Percentiles rank a stretch among this genome's conserved stretches.
Evolutionary conservation across 2,888 invertebrate genomes (phyloP).

Genomic region (Ectropis crepuscularia): DNA sequence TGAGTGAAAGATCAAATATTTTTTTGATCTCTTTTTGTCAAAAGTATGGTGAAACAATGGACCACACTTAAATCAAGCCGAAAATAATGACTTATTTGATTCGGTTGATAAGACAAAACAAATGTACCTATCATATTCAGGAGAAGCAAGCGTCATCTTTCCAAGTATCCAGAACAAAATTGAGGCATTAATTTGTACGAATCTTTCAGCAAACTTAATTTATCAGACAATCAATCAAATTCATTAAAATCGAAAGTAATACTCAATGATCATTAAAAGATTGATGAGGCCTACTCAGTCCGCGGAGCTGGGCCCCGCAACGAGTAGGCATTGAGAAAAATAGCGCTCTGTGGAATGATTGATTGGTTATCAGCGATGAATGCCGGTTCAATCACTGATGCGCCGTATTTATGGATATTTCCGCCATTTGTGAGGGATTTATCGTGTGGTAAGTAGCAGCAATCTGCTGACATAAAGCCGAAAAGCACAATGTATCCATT

Average conservation of each 20-base stretch:
- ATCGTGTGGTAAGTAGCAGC: neutral
- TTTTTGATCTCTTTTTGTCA: too few species aligned
- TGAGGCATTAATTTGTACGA: too few species aligned
- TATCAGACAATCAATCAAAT: slow-evolving; percentile 10
- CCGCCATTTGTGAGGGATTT: neutral
- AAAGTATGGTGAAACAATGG: too few species aligned
- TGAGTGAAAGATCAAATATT: too few species aligned
- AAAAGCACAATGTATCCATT: neutral
- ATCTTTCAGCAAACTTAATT: too few species aligned
- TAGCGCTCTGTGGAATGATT: slow-evolving; percentile 24
- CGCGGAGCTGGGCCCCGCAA: slow-evolving; percentile 9
- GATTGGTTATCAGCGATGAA: slow-evolving; percentile 29
- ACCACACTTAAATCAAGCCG: too few species aligned
- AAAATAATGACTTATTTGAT: too few species aligned
- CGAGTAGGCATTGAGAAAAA: slow-evolving; percentile 25
- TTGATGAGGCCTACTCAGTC: slow-evolving; percentile 26
- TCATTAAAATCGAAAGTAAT: slow-evolving; percentile 24
- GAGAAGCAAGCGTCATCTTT: too few species aligned
- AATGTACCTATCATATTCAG: too few species aligned
- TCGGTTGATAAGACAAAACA: too few species aligned
- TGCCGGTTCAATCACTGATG: slow-evolving; percentile 25
- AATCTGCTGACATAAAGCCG: neutral
- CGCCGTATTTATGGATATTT: slow-evolving; percentile 1
- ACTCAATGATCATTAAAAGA: slow-evolving; percentile 30
- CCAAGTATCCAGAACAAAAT: too few species aligned